Evolutionary conservation across 2,797 vertebrate genomes (phyloP).

Genomic region (Esox lucius): DNA sequence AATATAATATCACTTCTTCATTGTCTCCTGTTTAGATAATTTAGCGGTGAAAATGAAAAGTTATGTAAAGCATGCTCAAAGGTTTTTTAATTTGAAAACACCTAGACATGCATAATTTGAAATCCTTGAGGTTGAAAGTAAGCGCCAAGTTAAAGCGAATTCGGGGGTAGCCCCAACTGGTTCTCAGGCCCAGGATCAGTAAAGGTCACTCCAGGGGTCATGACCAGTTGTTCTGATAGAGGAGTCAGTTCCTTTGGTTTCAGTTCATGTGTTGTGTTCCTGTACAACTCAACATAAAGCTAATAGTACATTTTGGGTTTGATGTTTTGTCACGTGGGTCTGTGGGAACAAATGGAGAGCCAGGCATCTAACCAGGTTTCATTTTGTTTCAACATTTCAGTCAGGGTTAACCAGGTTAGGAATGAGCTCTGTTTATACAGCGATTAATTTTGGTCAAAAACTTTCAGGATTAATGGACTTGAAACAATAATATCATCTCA

Average conservation of each 20-base stretch:
- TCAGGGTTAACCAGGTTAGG: neutral
- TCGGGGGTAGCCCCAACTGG: neutral
- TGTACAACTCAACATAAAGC: constrained; percentile 38
- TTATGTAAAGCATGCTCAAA: constrained; percentile 25
- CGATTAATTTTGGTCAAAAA: neutral
- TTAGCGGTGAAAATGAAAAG: constrained; percentile 27
- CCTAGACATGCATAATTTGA: neutral
- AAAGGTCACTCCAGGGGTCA: neutral
- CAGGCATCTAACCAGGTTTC: neutral
- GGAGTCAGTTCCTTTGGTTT: constrained; percentile 57
- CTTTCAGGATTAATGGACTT: neutral
- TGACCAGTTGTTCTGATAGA: constrained; percentile 29
- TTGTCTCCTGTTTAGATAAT: constrained; percentile 24
- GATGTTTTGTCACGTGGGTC: neutral
- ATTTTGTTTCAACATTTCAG: neutral
- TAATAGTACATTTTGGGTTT: constrained; percentile 14
- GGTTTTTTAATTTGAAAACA: constrained; percentile 24
- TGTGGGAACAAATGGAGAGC: neutral
- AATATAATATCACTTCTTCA: constrained; percentile 22
- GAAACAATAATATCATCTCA: neutral
- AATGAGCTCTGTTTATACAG: neutral
- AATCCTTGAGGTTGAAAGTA: constrained; percentile 12
- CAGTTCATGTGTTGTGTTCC: constrained; percentile 29
- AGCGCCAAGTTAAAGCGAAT: constrained; percentile 14
- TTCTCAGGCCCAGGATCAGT: neutral